These are phyloP conservation scores for Zapus hudsonius DNA, from an alignment of 2,113 vertebrate genomes.

Conservation along the genomic window DNA sequence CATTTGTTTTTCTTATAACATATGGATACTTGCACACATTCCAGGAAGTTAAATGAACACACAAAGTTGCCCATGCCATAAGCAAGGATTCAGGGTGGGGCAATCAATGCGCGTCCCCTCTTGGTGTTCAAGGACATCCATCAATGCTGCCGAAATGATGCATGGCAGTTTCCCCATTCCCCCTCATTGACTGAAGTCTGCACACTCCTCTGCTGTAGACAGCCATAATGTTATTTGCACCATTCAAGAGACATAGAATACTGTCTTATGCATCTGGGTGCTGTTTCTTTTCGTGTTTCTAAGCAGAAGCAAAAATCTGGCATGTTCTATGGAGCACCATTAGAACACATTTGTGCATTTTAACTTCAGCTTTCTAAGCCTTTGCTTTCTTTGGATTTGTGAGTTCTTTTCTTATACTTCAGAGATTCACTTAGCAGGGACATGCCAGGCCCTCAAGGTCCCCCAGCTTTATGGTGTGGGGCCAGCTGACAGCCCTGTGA, in stretches of 20 bases:
- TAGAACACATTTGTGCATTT: neutral
- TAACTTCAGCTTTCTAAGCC: neutral
- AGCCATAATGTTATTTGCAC: neutral
- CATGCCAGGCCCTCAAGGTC: neutral
- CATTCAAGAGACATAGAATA: neutral
- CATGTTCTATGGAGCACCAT: neutral
- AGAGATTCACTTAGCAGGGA: neutral
- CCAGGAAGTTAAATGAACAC: constrained; percentile 31
- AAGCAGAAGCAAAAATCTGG: neutral
- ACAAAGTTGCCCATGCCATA: neutral
- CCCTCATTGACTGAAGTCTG: rapidly evolving
- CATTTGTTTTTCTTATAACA: neutral
- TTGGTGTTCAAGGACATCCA: neutral
- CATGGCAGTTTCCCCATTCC: too few species aligned
- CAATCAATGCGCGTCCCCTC: neutral
- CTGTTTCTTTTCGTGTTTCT: constrained; percentile 43
- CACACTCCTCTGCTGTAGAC: neutral
- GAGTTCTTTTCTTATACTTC: neutral
- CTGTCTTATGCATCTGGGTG: neutral
- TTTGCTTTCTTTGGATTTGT: neutral
- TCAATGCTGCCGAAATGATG: neutral
- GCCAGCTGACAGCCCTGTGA: neutral
- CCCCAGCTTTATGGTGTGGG: neutral
- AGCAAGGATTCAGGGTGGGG: neutral
- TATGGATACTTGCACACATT: neutral